Evolutionary conservation across 1,140 invertebrate genomes (phyloP), one percentile per base, ranked within the genome.

Genomic region (Drosophila seguyi): DNA sequence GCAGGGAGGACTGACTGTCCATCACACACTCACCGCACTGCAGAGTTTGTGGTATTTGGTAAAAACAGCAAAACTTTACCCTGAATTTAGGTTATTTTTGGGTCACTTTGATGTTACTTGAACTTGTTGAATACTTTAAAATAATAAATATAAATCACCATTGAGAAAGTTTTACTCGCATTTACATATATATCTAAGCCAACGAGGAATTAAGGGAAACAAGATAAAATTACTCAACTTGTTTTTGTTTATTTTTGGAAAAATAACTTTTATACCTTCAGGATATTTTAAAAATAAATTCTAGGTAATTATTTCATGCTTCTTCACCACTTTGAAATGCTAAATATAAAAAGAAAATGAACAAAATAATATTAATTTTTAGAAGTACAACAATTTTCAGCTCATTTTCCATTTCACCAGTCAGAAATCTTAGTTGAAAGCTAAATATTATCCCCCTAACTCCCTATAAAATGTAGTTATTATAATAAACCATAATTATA

Each of bases 41-140:
- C 31, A 50, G 42, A 53, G 72, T 58, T 75, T 75, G 63, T 71
- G 62, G 59, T n/a, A 42, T 55, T 80, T 29, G 65, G 75, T 16
- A 36, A 55, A 55, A 38, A 77, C 52, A 34, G 56, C 22, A 25
- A 39, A 75, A 75, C 31, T 56, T 63, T 78, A 58, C 47, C 47
- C 60, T 45, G 75, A 48, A 86, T 86, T 81, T 79, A 42, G 82
- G 65, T 72, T 75, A 79, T 53, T 72, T 75, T 75, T 48, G 45
- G 79, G 78, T 63, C 60, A 38, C 16, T 67, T 53, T 55, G 38
- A 34, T 67, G 38, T 44, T 38, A 31, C 22, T 42, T 11, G 14
- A 68, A 66, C 47, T 53, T 67, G 66, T 67, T 66, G 61, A 53
- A 45, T 36, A 36, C 47, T 61, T 71, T 52, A 34, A 74, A 58